A percentile compares a stretch with the other conserved stretches of the same genome.
Conservation (phyloP, 2,113 vertebrate species). For the Sceloporus undulatus region DNA sequence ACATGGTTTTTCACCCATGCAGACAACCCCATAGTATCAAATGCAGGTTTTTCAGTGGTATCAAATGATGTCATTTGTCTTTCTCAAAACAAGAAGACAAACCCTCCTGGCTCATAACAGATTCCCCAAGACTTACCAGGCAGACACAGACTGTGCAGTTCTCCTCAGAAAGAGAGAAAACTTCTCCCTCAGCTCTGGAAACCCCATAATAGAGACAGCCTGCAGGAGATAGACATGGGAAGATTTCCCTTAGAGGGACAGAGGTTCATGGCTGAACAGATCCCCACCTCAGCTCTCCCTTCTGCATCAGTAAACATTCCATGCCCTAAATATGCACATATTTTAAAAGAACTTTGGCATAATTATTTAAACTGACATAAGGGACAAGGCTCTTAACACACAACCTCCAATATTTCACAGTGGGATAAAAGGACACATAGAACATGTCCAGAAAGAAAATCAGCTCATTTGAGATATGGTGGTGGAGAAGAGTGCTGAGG, state of each 20-base stretch:
- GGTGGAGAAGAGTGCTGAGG: too few species aligned
- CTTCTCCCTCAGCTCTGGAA: conserved; percentile 74
- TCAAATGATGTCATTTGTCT: neutral
- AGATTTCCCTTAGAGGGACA: neutral
- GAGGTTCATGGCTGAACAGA: neutral
- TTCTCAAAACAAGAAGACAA: conserved; percentile 39
- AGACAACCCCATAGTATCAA: neutral
- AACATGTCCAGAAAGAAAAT: too few species aligned
- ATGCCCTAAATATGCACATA: neutral
- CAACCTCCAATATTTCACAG: neutral
- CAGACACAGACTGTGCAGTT: conserved; percentile 83
- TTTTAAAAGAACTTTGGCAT: neutral
- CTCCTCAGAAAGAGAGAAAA: conserved; percentile 74
- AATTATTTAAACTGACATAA: too few species aligned
- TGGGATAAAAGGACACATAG: neutral
- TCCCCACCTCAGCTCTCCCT: neutral
- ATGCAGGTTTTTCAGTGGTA: neutral
- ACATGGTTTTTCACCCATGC: neutral
- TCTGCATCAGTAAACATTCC: neutral
- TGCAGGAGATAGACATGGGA: conserved; percentile 55
- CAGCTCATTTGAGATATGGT: too few species aligned
- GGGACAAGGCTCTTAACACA: neutral
- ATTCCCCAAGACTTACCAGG: conserved; percentile 70
- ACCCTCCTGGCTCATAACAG: neutral
- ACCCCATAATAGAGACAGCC: conserved; percentile 79